Evolutionary conservation across 1,140 invertebrate species (phyloP), one percentile per base, ranked within the genome.

Genomic region (Cydia amplana): DNA sequence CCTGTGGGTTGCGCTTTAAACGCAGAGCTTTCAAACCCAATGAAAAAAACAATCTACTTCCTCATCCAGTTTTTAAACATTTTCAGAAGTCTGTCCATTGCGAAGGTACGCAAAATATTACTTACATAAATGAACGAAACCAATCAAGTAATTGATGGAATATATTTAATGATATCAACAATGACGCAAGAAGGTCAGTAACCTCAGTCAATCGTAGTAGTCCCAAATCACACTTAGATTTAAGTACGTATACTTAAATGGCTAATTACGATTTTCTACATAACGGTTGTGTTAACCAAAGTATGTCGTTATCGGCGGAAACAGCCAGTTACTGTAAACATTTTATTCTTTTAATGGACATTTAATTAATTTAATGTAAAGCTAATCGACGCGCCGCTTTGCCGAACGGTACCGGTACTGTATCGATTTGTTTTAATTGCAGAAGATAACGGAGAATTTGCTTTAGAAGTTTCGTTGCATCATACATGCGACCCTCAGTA

Each of bases 371-470:
- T 23, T 60, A 60, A 60, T 60, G 55, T 60, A 60, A 60, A 60
- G 2, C 7, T 23, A 60, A 60, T 23, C 20, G 49, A 5, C 6
- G 49, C 4, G 55, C 20, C 55, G 20, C 20, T 60, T 60, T 60
- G 9, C 49, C n/a, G 49, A 51, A 18, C 49, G 49, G 49, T 51
- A 18, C n/a, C 49, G 49, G 49, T 18, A 18, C n/a, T 51, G 20
- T 23, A 18, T 60, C 55, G 55, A 60, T 60, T 23, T 23, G 20
- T 60, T 60, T 60, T 60, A 60, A 60, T 60, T 60, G 55, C 2
- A 60, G 55, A 60, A 23, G 55, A 60, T 60, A 60, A 60, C 55
- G 55, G 55, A 60, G 23, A 20, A 60, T 60, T 55, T 60, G 18
- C 55, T 60, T 23, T 20, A 60, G 55, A 60, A 60, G 7, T 46